Evolutionary conservation across 2,888 invertebrate genomes (phyloP).

Genomic region (Villa cingulata): DNA sequence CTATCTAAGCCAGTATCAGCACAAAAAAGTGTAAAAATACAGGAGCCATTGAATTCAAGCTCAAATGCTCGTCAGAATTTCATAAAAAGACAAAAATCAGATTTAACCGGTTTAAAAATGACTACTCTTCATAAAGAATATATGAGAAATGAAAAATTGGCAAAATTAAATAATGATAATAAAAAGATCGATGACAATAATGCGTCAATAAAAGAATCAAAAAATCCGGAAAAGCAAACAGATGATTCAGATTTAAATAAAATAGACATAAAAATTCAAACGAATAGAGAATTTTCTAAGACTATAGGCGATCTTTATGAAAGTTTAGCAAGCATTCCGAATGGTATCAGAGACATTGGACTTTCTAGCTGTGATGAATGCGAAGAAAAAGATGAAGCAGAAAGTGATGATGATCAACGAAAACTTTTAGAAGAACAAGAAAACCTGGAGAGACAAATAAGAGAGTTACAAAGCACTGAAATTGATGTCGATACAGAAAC

Average conservation of each 20-base stretch:
- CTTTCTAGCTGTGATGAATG: conserved; percentile 41
- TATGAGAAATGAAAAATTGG: conserved; percentile 33
- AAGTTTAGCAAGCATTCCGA: conserved; percentile 21
- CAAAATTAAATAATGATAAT: conserved; percentile 17
- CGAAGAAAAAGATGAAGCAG: conserved; percentile 37
- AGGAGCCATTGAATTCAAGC: conserved; percentile 5
- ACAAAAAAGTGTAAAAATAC: not conserved
- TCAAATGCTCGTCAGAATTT: conserved; percentile 19
- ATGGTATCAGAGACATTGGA: conserved; percentile 15
- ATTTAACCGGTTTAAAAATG: conserved; percentile 45
- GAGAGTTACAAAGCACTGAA: conserved; percentile 55
- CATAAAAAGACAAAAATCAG: conserved; percentile 44
- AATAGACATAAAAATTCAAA: conserved; percentile 36
- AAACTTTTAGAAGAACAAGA: conserved; percentile 66
- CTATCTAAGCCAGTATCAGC: not conserved
- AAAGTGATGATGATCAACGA: conserved; percentile 58
- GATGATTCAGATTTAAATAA: conserved; percentile 22
- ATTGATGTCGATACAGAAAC: conserved; percentile 70
- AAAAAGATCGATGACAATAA: not conserved
- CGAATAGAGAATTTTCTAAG: conserved; percentile 34
- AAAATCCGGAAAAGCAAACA: conserved; percentile 4
- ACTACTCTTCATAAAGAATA: conserved; percentile 35
- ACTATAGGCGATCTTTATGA: conserved; percentile 35
- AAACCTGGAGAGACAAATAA: conserved; percentile 57
- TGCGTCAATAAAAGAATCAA: not conserved